Evolutionary conservation across 2,113 vertebrate species (phyloP), one percentile per base, ranked within the genome.

Genomic region (Pleuronectes platessa): DNA sequence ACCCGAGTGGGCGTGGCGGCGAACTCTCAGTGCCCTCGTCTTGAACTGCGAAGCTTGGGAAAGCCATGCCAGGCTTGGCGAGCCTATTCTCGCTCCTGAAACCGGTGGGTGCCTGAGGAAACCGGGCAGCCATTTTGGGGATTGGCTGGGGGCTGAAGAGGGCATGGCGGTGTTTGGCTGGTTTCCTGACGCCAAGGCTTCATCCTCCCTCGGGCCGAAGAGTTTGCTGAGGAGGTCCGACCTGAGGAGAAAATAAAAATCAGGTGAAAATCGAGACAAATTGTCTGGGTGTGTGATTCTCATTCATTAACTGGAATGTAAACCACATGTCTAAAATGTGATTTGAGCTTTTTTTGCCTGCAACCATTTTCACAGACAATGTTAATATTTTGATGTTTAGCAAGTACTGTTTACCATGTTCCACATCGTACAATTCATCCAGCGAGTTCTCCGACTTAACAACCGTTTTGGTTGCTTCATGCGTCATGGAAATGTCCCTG

Each of bases 211-310:
- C 31, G 63, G 71, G 55, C 65, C 58, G 2, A 51, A 37, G 2
- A 85, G 81, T 47, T 82, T 88, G 61, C 49, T 60, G 63, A 93
- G 72, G 61, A 91, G 68, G 71, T 86, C 78, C 86, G 71, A 74
- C 77, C 94, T 95, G 74, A 60, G 66, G 53, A 85, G 61, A 73
- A 67, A 62, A 86, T 27, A 76, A 51, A 73, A 42, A 59, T 31
- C 18, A 18, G 20, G 3, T 68, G 6, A 84, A 61, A 49, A 42
- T 15, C 4, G 18, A 20, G 20, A n/a, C 58, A 20, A 9, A 3
- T 1, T 27, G 26, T n/a, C 45, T 7, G n/a, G 4, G 15, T 42
- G 11, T 42, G 12, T 20, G 23, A 62, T 13, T 59, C 11, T 74
- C 4, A 37, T 18, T 67, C 37, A 67, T 61, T 15, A 13, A 61